phyloP scores from a whole-genome alignment of 53 echinoderm and acorn worm species.

The Glandiceps talaboti region DNA sequence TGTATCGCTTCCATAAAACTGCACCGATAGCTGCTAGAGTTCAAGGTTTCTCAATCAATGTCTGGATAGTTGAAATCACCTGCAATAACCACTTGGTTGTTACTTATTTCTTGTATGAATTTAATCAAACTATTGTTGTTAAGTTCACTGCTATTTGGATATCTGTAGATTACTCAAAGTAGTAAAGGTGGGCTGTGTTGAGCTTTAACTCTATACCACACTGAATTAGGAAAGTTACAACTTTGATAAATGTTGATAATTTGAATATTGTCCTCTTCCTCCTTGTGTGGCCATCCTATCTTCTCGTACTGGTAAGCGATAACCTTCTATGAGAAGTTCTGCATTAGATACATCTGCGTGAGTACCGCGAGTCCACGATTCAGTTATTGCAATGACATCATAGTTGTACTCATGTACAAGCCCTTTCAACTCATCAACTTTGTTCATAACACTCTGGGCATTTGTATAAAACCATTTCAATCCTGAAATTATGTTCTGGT shows the following conservation, averaged over 20 bases:
- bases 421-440: not conserved
- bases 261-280: not conserved
- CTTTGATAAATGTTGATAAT: not conserved
- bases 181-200: not conserved
- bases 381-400: not conserved
- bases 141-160: not conserved
- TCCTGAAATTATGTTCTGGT: too few relatives aligned
- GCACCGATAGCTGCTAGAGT: not conserved
- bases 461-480: too few relatives aligned
- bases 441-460: not conserved
- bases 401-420: not conserved
- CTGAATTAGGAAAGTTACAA: not conserved
- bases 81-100: not conserved
- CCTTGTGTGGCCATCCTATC: not conserved
- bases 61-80: not conserved
- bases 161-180: not conserved
- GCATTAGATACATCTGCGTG: not conserved
- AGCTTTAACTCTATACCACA: not conserved
- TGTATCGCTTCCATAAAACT: not conserved
- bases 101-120: not conserved
- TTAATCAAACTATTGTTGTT: not conserved
- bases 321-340: not conserved
- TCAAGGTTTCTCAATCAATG: not conserved
- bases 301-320: not conserved
- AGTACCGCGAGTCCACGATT: not conserved